Percentiles rank a stretch among this genome's conserved stretches.
Conservation (phyloP, 1,140 invertebrate genomes). For the Muscidifurax raptorellus region DNA sequence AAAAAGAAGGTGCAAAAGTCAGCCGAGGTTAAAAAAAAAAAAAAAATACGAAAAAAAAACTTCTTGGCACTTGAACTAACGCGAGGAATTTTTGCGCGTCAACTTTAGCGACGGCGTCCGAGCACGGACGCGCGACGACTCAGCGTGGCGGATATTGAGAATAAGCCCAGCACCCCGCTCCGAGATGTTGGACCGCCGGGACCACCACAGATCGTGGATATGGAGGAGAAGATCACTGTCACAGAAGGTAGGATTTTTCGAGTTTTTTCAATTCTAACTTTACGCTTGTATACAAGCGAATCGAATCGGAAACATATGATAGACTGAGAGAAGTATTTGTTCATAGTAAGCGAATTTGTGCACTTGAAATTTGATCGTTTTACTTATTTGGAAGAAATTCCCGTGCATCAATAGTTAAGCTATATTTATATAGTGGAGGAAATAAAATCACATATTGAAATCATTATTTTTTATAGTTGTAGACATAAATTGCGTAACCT, state of each 20-base stretch:
- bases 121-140: constrained; percentile 90
- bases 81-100: neutral
- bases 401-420: no score
- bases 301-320: no score
- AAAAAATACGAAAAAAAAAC: neutral
- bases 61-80: neutral
- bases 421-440: no score
- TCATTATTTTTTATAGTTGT: no score
- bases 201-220: constrained; percentile 90
- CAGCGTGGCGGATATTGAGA: constrained; percentile 91
- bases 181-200: constrained; percentile 85
- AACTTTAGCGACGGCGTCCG: constrained; percentile 86
- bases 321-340: no score
- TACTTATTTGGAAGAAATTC: no score
- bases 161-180: constrained; percentile 90
- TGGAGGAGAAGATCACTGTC: constrained; percentile 91
- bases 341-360: no score
- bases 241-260: constrained; percentile 82
- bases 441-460: no score
- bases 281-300: no score
- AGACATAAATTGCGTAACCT: no score
- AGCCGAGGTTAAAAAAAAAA: neutral
- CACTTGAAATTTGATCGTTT: no score
- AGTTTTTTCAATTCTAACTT: no score
- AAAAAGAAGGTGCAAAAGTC: constrained; percentile 10